These are phyloP conservation scores for Scylla paramamosain DNA, from an alignment of 1,140 invertebrate genomes.

Conservation along the genomic window DNA sequence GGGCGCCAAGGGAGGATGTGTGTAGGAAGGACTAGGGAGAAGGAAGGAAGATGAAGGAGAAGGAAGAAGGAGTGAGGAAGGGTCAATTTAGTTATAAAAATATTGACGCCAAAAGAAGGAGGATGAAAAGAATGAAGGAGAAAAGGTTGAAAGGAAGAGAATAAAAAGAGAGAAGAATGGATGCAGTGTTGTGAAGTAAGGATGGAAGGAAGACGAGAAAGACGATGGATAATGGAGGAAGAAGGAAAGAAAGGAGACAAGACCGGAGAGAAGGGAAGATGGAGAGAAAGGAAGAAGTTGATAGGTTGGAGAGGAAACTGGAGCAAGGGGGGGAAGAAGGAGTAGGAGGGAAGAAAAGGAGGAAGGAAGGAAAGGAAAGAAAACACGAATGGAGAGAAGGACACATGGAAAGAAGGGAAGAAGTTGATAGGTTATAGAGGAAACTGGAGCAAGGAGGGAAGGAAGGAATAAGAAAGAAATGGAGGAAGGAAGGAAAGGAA, in stretches of 20 bases:
- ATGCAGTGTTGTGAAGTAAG: neutral
- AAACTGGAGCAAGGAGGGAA: neutral
- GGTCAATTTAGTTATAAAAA: neutral
- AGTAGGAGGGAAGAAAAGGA: neutral
- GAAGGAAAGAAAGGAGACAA: neutral
- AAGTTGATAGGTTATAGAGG: neutral
- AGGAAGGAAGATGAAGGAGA: neutral
- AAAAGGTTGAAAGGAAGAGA: neutral
- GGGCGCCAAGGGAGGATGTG: neutral
- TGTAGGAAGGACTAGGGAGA: neutral
- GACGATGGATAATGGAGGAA: neutral
- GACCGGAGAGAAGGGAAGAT: neutral
- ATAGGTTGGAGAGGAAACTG: neutral
- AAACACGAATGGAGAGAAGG: neutral
- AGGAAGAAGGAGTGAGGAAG: neutral
- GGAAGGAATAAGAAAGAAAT: neutral
- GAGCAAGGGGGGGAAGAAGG: neutral
- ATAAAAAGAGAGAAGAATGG: neutral
- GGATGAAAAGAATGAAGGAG: neutral
- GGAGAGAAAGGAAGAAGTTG: neutral
- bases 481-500: neutral
- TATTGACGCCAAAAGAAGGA: neutral
- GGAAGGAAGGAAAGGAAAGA: neutral
- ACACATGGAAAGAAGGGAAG: neutral
- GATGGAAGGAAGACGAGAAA: neutral